phyloP scores from a whole-genome alignment of 2,888 invertebrate genomes.

The Sphaerophoria taeniata region DNA sequence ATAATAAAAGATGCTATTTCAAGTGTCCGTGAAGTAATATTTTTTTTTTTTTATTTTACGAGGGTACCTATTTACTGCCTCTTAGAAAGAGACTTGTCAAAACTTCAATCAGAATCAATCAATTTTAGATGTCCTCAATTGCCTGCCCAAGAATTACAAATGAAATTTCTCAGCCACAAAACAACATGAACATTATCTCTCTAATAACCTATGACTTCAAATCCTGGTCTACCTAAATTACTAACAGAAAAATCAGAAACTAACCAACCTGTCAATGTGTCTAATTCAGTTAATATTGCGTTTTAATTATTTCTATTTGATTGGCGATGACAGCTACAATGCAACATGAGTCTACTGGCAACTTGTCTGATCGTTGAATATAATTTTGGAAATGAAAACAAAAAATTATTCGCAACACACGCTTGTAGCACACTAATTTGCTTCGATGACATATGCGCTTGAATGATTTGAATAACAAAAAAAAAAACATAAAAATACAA shows the following conservation, averaged over 20 bases:
- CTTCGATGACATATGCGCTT: conserved; percentile 34
- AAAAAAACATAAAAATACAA: background rate
- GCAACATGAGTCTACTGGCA: conserved; percentile 21
- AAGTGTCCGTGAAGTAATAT: too few species aligned
- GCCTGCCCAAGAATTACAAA: too few species aligned
- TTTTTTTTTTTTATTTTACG: too few species aligned
- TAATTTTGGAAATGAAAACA: background rate
- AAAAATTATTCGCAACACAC: conserved; percentile 8
- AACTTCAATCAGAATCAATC: too few species aligned
- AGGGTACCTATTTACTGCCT: too few species aligned
- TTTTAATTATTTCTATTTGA: conserved; percentile 52
- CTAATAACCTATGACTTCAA: too few species aligned
- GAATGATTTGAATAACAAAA: background rate
- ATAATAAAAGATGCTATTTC: too few species aligned
- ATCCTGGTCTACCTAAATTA: too few species aligned
- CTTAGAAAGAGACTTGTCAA: too few species aligned
- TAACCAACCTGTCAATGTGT: conserved; percentile 21
- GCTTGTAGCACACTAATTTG: conserved; percentile 46
- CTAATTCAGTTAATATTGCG: conserved; percentile 36
- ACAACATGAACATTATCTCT: too few species aligned
- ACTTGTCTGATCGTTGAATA: background rate
- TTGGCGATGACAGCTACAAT: conserved; percentile 31
- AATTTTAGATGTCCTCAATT: too few species aligned
- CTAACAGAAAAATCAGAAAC: conserved; percentile 4
- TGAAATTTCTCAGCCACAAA: too few species aligned